Evolutionary conservation across 2,797 vertebrate genomes (phyloP).

Genomic region (Lagodon rhomboides): DNA sequence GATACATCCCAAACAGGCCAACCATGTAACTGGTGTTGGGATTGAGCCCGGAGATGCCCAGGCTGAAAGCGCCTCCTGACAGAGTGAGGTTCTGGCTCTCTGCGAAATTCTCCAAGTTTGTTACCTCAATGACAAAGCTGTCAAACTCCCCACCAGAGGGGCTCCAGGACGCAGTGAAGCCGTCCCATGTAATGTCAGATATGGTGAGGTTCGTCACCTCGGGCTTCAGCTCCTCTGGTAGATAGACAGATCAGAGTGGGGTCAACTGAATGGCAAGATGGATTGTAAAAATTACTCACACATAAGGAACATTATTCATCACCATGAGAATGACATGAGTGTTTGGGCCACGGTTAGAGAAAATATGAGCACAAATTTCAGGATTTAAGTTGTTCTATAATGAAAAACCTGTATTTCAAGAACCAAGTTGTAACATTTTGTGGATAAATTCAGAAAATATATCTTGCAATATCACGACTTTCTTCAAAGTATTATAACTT

Average conservation of each 20-base stretch:
- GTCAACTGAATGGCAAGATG: slow-evolving; percentile 64
- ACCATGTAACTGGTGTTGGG: slow-evolving; percentile 89
- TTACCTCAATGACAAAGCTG: slow-evolving; percentile 93
- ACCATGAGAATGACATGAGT: slow-evolving; percentile 2
- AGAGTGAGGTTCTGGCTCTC: slow-evolving; percentile 87
- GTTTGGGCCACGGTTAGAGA: not conserved
- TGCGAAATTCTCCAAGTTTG: slow-evolving; percentile 85
- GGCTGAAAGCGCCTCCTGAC: slow-evolving; percentile 84
- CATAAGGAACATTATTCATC: slow-evolving; percentile 5
- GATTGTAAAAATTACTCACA: slow-evolving; percentile 21
- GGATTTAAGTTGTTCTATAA: not conserved
- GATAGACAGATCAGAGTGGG: slow-evolving; percentile 85
- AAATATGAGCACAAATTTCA: not conserved
- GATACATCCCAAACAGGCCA: slow-evolving; percentile 89
- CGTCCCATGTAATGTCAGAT: slow-evolving; percentile 88
- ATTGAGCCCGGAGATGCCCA: slow-evolving; percentile 87
- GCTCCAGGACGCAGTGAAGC: slow-evolving; percentile 92
- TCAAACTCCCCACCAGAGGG: slow-evolving; percentile 87
- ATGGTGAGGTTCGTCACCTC: slow-evolving; percentile 86
- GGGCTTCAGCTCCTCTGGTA: slow-evolving; percentile 88
- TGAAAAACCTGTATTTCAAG: not conserved
- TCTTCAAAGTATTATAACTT: too few relatives aligned
- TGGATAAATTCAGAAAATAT: too few relatives aligned
- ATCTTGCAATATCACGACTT: too few relatives aligned
- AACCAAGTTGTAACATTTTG: not conserved